Evolutionary conservation across 1,140 invertebrate genomes (phyloP), one percentile per base, ranked within the genome.

Genomic region (Zaprionus camerounensis): DNA sequence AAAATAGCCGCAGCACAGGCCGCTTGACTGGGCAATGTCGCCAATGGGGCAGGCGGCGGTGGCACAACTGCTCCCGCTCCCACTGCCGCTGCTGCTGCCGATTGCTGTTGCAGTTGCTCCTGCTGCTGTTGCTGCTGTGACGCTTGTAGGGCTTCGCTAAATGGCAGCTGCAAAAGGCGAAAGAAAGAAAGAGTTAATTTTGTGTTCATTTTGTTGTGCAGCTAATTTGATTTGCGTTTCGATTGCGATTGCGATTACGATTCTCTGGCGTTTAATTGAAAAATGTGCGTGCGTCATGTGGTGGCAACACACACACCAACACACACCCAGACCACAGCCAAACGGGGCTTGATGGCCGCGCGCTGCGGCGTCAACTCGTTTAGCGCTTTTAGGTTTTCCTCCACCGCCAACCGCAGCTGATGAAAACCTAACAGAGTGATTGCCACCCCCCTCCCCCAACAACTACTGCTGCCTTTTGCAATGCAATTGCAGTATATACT

Each of bases 81-180:
- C 36, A 69, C 41, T 55, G 79, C 36, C 62, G 70, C 41, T 62
- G 71, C 41, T 76, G 62, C 65, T 78, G 77, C 56, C 59, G 61
- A 63, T 63, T 78, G 78, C 59, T 83, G 72, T 24, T 69, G 73
- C 20, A 76, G 71, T 38, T 76, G 72, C 44, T 72, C 67, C 38
- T 61, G 62, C 59, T 78, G 66, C 65, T 78, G 78, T 31, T 70
- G 74, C 22, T 80, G 59, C 36, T 34, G 80, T 28, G 77, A 64
- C 74, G 77, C 71, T 87, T 91, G 90, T 91, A 83, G 82, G 78
- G 87, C 82, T 91, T 91, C 87, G 62, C 63, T 74, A 63, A 91
- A 91, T 67, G 81, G 80, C 73, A 88, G 80, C 88, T 88, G 62
- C 17, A 64, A 65, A 61, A 28, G 26, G 41, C 46, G 56, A 74